Conservation (phyloP, 2,113 vertebrate species). For the Myanophis thanlyinensis region DNA sequence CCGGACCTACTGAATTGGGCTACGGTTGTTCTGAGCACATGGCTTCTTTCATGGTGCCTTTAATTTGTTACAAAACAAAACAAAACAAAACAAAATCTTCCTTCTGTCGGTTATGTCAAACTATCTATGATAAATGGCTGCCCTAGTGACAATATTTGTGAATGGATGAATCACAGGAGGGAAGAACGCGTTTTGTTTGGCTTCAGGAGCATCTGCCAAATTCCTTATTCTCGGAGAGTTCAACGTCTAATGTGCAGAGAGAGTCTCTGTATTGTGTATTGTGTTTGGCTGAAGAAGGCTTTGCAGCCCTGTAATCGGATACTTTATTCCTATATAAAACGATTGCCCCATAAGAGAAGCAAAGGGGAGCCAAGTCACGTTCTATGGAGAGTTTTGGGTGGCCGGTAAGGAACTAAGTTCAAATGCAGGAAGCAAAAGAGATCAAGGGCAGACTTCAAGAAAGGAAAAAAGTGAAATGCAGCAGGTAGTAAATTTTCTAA, state of each 20-base stretch:
- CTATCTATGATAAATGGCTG: neutral
- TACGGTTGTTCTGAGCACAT: neutral
- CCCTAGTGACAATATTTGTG: constrained; percentile 33
- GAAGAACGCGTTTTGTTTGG: constrained; percentile 14
- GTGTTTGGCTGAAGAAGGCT: constrained; percentile 57
- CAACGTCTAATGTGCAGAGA: constrained; percentile 39
- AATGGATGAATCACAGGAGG: constrained; percentile 41
- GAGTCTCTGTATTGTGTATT: constrained; percentile 46
- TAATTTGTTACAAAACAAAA: neutral
- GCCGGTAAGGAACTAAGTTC: constrained; percentile 35
- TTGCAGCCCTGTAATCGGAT: constrained; percentile 56
- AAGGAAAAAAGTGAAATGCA: too few relatives aligned
- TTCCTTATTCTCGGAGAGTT: constrained; percentile 61
- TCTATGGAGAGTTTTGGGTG: constrained; percentile 34
- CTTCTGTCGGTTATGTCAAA: neutral
- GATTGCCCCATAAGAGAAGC: constrained; percentile 52
- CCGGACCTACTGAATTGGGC: neutral
- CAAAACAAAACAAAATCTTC: neutral
- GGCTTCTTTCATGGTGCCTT: neutral
- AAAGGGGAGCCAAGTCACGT: constrained; percentile 40
- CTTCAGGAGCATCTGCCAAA: constrained; percentile 39
- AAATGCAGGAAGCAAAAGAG: constrained; percentile 33
- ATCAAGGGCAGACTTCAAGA: constrained; percentile 43
- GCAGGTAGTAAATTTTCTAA: too few relatives aligned
- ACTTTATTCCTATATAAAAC: constrained; percentile 61